Evolutionary conservation across 92 coral and sea anemone species (phyloP).

Genomic region (Porites evermanni): DNA sequence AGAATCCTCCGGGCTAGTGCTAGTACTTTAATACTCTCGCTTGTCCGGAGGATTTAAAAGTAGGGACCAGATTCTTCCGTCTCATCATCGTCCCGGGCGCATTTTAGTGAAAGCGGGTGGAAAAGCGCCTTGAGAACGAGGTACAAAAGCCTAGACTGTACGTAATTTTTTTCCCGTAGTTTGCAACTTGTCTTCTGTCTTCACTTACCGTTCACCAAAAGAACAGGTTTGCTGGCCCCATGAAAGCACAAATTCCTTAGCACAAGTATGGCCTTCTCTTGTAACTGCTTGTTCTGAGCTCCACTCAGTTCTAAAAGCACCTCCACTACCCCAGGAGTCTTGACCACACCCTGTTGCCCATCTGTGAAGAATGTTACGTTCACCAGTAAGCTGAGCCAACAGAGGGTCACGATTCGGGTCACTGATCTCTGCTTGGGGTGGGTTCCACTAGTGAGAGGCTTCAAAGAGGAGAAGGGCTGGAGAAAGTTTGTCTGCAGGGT

Average conservation of each 20-base stretch:
- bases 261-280: conserved; percentile 85
- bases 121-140: no score
- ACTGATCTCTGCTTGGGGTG: conserved; percentile 72
- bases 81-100: no score
- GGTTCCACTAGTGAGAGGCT: conserved; percentile 76
- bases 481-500: conserved; percentile 86
- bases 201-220: conserved; percentile 84
- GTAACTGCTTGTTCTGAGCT: conserved; percentile 63
- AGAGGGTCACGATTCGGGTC: conserved; percentile 66
- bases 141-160: no score
- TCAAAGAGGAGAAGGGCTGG: conserved; percentile 81
- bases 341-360: conserved; percentile 93
- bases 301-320: conserved; percentile 78
- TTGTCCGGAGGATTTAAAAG: no score
- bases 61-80: no score
- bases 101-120: no score
- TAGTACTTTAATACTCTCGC: no score
- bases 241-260: conserved; percentile 95
- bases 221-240: conserved; percentile 83
- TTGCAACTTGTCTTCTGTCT: not conserved
- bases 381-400: conserved; percentile 87
- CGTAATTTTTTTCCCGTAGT: no score
- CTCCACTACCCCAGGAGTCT: conserved; percentile 71
- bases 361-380: conserved; percentile 90
- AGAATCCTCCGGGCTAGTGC: no score